A percentile compares a stretch with the other conserved stretches of the same genome.
Conservation (phyloP, 2,888 invertebrate genomes). For the Brenthis daphne region DNA sequence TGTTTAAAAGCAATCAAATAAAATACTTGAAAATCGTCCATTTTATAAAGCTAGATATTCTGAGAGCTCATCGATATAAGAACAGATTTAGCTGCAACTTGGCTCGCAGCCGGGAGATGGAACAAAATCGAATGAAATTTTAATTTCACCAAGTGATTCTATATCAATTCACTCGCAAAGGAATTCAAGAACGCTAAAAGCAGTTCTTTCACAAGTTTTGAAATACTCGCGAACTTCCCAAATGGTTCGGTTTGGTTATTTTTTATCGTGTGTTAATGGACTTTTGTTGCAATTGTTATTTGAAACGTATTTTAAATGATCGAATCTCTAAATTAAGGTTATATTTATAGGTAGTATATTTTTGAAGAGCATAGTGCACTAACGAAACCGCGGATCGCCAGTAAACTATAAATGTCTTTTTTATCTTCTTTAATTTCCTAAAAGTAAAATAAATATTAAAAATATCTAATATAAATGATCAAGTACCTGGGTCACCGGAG, state of each 20-base stretch:
- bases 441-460: too few species aligned
- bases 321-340: neutral
- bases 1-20: neutral
- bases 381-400: too few species aligned
- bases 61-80: conserved; percentile 4
- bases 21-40: neutral
- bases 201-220: conserved; percentile 34
- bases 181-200: conserved; percentile 38
- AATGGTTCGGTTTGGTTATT: conserved; percentile 35
- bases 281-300: conserved; percentile 32
- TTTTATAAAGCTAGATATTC: conserved; percentile 7
- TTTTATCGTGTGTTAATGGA: conserved; percentile 41
- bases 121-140: conserved; percentile 38
- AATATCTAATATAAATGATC: too few species aligned
- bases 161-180: conserved; percentile 39
- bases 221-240: conserved; percentile 37
- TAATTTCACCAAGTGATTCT: conserved; percentile 40
- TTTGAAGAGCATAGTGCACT: neutral
- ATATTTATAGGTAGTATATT: neutral
- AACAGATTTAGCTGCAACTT: conserved; percentile 24
- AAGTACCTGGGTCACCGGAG: too few species aligned
- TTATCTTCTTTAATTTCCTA: too few species aligned
- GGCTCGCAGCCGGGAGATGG: conserved; percentile 25
- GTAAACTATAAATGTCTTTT: too few species aligned
- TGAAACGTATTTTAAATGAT: neutral